phyloP scores from a whole-genome alignment of 2,113 vertebrate species.

The Passer montanus region DNA sequence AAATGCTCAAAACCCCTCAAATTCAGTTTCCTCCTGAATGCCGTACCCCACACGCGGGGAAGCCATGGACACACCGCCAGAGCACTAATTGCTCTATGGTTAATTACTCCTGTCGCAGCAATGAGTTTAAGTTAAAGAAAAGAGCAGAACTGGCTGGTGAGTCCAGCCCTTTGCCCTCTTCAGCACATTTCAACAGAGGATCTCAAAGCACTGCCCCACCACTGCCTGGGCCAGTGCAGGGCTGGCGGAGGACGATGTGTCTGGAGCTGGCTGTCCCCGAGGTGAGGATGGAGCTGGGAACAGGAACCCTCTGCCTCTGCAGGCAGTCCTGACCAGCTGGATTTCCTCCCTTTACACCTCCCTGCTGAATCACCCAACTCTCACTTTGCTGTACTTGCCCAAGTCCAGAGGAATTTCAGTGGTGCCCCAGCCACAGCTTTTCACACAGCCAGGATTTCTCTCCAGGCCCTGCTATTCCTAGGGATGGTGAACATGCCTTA shows the following conservation, averaged over 20 bases:
- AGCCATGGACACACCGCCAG: background rate
- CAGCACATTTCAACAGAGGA: conserved; percentile 63
- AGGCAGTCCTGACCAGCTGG: background rate
- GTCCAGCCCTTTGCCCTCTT: conserved; percentile 37
- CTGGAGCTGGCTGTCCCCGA: background rate
- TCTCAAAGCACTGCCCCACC: conserved; percentile 49
- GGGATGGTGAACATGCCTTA: background rate
- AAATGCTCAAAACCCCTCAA: background rate
- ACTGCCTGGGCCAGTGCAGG: background rate
- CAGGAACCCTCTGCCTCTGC: background rate
- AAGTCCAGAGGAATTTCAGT: background rate
- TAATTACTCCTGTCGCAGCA: background rate
- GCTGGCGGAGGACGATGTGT: rapidly evolving
- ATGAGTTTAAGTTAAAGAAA: background rate
- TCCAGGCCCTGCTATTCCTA: background rate
- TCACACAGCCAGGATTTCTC: background rate
- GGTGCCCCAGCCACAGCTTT: background rate
- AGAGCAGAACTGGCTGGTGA: background rate
- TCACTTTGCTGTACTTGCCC: rapidly evolving
- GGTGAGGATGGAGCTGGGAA: background rate
- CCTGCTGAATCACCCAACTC: background rate
- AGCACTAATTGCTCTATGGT: background rate
- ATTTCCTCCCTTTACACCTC: background rate
- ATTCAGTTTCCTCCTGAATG: background rate
- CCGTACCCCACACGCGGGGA: rapidly evolving